A percentile compares a stretch with the other conserved stretches of the same genome.
Conservation (phyloP, 2,888 invertebrate genomes). For the Conus canariensis region DNA sequence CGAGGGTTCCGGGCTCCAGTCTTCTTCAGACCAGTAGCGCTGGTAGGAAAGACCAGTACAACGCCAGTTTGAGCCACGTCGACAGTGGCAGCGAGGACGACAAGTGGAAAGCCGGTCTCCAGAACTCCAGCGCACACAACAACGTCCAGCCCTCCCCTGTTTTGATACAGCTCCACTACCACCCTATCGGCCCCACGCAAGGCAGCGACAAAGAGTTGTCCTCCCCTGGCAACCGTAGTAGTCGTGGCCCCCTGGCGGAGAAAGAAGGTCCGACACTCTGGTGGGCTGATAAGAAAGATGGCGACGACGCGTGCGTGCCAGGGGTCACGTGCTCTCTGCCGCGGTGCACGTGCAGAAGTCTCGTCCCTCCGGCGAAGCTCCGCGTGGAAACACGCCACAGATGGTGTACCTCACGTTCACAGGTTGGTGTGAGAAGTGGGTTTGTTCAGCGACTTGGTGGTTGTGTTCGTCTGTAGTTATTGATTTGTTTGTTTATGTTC, state of each 20-base stretch:
- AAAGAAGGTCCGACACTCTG: background rate
- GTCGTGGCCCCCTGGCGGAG: background rate
- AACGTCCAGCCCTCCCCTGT: background rate
- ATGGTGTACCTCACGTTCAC: conserved; percentile 46
- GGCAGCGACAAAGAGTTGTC: background rate
- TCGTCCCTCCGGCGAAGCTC: conserved; percentile 28
- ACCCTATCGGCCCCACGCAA: background rate
- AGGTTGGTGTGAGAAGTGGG: background rate
- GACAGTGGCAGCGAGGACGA: background rate
- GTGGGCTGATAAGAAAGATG: background rate
- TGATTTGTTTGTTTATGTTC: too few relatives aligned
- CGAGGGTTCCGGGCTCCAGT: background rate
- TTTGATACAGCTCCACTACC: background rate
- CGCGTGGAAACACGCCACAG: conserved; percentile 39
- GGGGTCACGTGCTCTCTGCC: conserved; percentile 40
- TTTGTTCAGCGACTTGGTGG: background rate
- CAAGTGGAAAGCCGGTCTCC: background rate
- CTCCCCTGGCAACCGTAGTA: background rate
- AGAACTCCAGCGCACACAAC: background rate
- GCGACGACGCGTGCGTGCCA: conserved; percentile 31
- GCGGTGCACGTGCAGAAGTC: conserved; percentile 33
- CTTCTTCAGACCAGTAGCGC: background rate
- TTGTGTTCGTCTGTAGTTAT: too few relatives aligned
- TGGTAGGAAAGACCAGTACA: too few relatives aligned
- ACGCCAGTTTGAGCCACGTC: background rate